Conservation (phyloP, 2,797 vertebrate species). For the Benthosema pterotum region DNA sequence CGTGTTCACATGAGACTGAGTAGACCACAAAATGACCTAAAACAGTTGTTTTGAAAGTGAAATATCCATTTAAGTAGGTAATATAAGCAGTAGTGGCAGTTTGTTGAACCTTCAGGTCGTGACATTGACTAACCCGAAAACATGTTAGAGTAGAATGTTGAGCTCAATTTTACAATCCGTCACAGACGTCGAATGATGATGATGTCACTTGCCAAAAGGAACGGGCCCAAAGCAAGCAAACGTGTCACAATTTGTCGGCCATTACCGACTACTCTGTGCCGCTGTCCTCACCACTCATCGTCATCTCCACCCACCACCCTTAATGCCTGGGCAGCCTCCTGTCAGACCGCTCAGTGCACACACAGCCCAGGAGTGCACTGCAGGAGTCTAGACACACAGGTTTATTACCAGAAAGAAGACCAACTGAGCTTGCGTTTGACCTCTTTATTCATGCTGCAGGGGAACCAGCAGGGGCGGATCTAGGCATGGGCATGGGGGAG, state of each 20-base stretch:
- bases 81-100: not conserved
- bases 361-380: slow-evolving; percentile 10
- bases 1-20: too few species aligned
- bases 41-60: too few species aligned
- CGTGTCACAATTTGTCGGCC: not conserved
- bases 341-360: slow-evolving; percentile 29
- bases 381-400: slow-evolving; percentile 18
- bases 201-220: too few species aligned
- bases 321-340: slow-evolving; percentile 28
- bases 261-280: not conserved
- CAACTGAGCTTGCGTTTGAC: not conserved
- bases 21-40: too few species aligned
- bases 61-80: too few species aligned
- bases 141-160: too few species aligned
- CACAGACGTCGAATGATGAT: too few species aligned
- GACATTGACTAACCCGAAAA: not conserved
- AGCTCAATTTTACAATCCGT: too few species aligned
- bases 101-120: slow-evolving; percentile 1
- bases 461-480: too few species aligned
- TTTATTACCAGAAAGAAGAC: slow-evolving; percentile 17
- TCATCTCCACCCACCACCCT: slow-evolving; percentile 15
- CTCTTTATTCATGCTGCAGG: slow-evolving; percentile 38
- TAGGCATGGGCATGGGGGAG: too few species aligned
- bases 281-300: not conserved
- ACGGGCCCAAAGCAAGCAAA: too few species aligned